Base-by-base conservation (phyloP, 2,888 invertebrate species). In the Melanargia galathea region DNA sequence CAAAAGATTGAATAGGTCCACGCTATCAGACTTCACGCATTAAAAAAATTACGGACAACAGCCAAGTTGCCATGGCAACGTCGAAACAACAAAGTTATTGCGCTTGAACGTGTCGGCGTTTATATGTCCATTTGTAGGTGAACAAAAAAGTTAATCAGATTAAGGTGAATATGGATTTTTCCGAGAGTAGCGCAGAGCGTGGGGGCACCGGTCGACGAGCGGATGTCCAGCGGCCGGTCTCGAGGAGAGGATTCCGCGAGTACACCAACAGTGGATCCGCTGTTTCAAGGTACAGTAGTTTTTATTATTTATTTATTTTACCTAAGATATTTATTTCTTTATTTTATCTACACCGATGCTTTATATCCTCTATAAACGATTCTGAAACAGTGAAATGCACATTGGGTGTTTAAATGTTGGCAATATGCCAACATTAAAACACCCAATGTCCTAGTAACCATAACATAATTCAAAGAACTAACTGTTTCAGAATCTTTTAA, bases 121-220 rank as follows among this genome's bases (percentile, higher is more conserved):
- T 63, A 60, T 65, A 64, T 60, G 66, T 68, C 78, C 67, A 72
- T 65, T 66, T 61, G 54, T 63, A 63, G 48, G 66, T 63, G 38
- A 63, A 18, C 43, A 38, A 66, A 63, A 62, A 45, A 49, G 61
- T 61, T 63, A 58, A 55, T 60, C 61, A 70, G 62, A 64, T 62
- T 63, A 74, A 76, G 64, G 59, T 67, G 63, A 67, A 56, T 90
- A 90, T 90, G 91, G 90, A 90, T 88, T 90, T 80, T 86, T 85
- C 87, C 67, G 90, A 88, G 62, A 79, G 80, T 72, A 84, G 81
- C 71, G 61, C 64, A 43, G 83, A 80, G 59, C 76, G 79, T 63
- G 77, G 77, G 35, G 75, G 78, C 55, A 79, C 80, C 70, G 76
- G 77, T 55, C 81, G 82, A 60, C 78, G 85, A 61, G 63, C 79